phyloP scores from a whole-genome alignment of 2,113 vertebrate species.

The Ciconia stormi region DNA sequence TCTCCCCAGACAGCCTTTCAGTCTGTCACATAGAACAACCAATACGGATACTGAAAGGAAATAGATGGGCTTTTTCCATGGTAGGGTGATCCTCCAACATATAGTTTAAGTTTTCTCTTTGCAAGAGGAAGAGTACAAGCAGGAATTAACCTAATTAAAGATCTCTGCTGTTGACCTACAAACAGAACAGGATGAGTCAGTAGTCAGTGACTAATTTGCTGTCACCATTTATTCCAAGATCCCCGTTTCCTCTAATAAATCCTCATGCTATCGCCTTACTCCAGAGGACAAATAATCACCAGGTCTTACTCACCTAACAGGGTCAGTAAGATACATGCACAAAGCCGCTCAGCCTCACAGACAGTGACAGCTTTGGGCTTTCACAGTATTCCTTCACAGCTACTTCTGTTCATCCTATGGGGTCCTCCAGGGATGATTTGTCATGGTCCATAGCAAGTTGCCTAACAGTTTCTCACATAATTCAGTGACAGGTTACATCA shows the following conservation, averaged over 20 bases:
- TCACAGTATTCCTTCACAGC: not conserved
- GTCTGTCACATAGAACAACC: not conserved
- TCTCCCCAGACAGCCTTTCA: not conserved
- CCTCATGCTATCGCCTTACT: not conserved
- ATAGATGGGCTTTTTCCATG: not conserved
- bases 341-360: not conserved
- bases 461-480: not conserved
- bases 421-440: not conserved
- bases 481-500: not conserved
- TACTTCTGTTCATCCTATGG: not conserved
- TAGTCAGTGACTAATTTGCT: not conserved
- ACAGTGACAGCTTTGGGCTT: not conserved
- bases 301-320: not conserved
- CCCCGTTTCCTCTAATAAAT: not conserved
- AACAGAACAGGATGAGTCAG: not conserved
- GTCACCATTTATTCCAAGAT: conserved; percentile 6
- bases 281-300: not conserved
- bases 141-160: not conserved
- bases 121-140: not conserved
- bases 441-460: not conserved
- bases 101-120: not conserved
- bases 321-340: not conserved
- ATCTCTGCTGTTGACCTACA: not conserved
- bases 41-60: not conserved
- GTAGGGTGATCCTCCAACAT: not conserved